Conservation (phyloP, 2,113 vertebrate genomes). For the Orthochromis indermauri region DNA sequence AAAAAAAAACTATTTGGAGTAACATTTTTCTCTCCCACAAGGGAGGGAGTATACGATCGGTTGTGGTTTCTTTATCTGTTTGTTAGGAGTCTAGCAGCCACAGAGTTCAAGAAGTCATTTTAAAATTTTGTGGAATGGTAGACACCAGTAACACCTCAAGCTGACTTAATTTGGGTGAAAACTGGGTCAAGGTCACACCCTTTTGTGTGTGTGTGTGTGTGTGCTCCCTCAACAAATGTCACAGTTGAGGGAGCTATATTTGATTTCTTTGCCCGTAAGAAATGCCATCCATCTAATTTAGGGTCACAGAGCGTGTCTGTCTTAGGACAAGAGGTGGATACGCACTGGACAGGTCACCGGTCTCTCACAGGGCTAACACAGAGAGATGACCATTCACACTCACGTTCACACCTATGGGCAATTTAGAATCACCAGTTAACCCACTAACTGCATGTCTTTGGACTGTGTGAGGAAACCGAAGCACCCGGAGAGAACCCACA, state of each 20-base stretch:
- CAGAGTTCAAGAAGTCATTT: not conserved
- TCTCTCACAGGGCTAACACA: not conserved
- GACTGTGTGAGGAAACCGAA: fast-evolving
- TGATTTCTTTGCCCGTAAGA: not conserved
- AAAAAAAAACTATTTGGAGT: not conserved
- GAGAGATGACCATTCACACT: not conserved
- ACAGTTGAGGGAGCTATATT: not conserved
- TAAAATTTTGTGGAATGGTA: not conserved
- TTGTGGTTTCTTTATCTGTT: not conserved
- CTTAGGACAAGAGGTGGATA: not conserved
- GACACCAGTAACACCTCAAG: not conserved
- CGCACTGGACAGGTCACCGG: not conserved
- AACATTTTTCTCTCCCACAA: not conserved
- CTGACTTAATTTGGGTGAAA: not conserved
- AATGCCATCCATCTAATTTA: not conserved
- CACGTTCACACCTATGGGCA: not conserved
- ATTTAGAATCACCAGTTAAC: not conserved
- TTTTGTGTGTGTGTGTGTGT: not conserved
- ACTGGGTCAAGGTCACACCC: not conserved
- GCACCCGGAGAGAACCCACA: not conserved
- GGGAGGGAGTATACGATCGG: not conserved
- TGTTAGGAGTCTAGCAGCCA: not conserved
- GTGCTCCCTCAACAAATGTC: not conserved
- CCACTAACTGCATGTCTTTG: not conserved
- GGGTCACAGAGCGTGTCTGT: not conserved